Conservation (phyloP, 2,797 vertebrate species). For the Halcyon badia region DNA sequence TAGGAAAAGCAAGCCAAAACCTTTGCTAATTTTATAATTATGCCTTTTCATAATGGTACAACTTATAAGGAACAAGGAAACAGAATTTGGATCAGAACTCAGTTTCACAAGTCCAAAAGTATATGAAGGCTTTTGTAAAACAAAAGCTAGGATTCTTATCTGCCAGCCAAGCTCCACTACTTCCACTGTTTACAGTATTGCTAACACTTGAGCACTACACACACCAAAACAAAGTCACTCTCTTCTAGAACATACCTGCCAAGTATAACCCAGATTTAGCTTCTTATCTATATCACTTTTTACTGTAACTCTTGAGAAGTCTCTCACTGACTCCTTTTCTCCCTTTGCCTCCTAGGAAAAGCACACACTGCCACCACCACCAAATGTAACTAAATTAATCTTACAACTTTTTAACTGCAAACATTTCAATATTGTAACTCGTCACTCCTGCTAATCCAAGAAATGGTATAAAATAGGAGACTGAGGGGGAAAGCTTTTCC, state of each 20-base stretch:
- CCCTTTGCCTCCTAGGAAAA: neutral
- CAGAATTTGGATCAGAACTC: neutral
- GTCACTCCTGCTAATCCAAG: neutral
- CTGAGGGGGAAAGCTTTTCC: neutral
- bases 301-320: neutral
- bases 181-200: neutral
- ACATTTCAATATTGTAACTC: neutral
- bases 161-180: neutral
- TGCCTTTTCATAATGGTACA: neutral
- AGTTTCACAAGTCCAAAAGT: neutral
- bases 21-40: neutral
- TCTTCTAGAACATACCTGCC: neutral
- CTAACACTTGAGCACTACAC: neutral
- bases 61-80: neutral
- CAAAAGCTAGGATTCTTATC: neutral
- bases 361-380: neutral
- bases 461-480: neutral
- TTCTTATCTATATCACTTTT: neutral
- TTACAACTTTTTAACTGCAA: neutral
- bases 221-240: neutral
- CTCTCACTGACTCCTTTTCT: neutral
- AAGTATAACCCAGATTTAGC: neutral
- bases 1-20: neutral
- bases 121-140: neutral
- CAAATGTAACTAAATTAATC: neutral